These are phyloP conservation scores for Morone chrysops DNA, from an alignment of 2,113 vertebrate genomes.

Conservation along the genomic window DNA sequence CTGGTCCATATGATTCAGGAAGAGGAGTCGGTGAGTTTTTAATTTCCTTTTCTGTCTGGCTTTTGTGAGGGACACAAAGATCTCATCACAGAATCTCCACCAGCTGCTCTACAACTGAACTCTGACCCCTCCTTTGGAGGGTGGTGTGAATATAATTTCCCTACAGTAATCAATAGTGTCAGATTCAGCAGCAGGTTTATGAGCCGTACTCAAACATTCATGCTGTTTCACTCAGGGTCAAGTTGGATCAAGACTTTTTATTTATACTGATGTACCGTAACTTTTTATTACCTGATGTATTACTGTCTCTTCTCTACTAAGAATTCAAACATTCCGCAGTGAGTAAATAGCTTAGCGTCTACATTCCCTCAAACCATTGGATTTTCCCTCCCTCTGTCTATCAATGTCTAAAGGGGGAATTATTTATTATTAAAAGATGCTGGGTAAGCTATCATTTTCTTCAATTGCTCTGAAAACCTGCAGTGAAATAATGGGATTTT, in stretches of 20 bases:
- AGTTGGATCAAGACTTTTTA: not conserved
- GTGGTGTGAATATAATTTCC: constrained; percentile 1
- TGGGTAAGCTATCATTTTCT: not conserved
- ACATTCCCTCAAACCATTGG: not conserved
- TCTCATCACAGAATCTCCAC: constrained; percentile 12
- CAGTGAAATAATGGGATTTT: not conserved
- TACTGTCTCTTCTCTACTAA: not conserved
- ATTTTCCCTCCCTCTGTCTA: not conserved
- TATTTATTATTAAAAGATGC: not conserved
- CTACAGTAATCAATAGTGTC: constrained; percentile 25
- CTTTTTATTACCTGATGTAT: not conserved
- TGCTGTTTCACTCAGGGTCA: not conserved
- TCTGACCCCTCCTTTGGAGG: constrained; percentile 19
- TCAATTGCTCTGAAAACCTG: not conserved
- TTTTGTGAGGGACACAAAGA: constrained; percentile 10
- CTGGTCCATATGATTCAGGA: constrained; percentile 99
- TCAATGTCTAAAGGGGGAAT: not conserved
- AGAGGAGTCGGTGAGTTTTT: constrained; percentile 95
- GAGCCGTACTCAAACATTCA: not conserved
- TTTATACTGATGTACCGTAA: not conserved
- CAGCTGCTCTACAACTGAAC: constrained; percentile 47
- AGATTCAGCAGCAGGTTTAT: constrained; percentile 5
- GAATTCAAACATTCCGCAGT: not conserved
- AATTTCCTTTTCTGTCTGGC: constrained; percentile 7
- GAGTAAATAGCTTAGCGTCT: not conserved